Percentiles rank a stretch among this genome's conserved stretches.
Evolutionary conservation across 2,888 invertebrate species (phyloP).

Genomic region (Seira ritae): DNA sequence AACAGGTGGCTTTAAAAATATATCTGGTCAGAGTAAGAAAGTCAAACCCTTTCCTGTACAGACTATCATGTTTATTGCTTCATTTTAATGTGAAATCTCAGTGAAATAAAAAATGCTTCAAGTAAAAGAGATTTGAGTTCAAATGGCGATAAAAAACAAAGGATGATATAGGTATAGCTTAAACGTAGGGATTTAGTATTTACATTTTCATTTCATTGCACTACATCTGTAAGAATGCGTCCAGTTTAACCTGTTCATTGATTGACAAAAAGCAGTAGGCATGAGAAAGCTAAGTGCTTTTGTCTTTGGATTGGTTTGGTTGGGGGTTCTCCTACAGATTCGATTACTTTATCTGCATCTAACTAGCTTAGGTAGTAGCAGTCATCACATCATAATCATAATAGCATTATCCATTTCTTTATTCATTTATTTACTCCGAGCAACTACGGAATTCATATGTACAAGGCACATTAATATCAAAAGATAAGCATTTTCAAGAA

Average conservation of each 20-base stretch:
- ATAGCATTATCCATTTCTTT: constrained; percentile 39
- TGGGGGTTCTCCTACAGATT: background rate
- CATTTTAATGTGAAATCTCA: constrained; percentile 48
- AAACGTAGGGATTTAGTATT: background rate
- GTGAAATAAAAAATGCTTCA: constrained; percentile 38
- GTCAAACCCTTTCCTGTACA: background rate
- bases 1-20: constrained; percentile 60
- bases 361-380: constrained; percentile 3
- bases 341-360: background rate
- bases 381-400: constrained; percentile 43
- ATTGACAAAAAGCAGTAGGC: constrained; percentile 51
- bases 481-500: too few relatives aligned
- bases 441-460: too few relatives aligned
- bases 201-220: constrained; percentile 37
- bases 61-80: background rate
- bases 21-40: too few relatives aligned
- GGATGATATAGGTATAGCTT: constrained; percentile 3
- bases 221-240: constrained; percentile 56
- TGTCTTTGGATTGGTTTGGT: background rate
- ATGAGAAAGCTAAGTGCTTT: constrained; percentile 6
- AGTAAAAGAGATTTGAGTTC: background rate
- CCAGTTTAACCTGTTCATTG: constrained; percentile 65
- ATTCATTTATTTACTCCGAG: too few relatives aligned
- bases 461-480: too few relatives aligned
- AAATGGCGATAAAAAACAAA: constrained; percentile 1